Conservation (phyloP, 2,797 vertebrate genomes). For the Chelon labrosus region DNA sequence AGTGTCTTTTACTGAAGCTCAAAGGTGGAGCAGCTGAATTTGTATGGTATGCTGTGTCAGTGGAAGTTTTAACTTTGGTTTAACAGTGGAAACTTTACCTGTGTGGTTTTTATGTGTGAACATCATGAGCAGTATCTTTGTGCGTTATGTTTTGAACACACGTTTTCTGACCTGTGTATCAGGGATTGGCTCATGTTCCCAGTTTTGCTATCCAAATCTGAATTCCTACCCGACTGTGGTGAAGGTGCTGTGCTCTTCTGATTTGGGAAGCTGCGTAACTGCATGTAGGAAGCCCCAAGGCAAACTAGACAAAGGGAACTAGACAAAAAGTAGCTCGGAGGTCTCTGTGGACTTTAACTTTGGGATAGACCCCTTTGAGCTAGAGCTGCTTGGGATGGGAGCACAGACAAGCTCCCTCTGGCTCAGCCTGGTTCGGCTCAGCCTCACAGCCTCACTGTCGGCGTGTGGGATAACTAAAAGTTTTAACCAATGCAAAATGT, state of each 20-base stretch:
- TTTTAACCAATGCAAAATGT: not conserved
- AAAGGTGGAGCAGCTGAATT: constrained; percentile 29
- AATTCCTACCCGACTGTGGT: not conserved
- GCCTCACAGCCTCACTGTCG: not conserved
- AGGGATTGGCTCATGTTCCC: not conserved
- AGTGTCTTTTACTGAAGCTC: constrained; percentile 57
- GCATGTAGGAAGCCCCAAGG: constrained; percentile 8
- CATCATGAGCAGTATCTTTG: not conserved
- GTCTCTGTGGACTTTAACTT: constrained; percentile 26
- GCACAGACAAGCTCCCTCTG: not conserved
- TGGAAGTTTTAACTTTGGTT: constrained; percentile 6
- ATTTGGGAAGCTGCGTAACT: constrained; percentile 11
- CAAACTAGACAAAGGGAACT: constrained; percentile 4
- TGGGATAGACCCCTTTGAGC: constrained; percentile 7
- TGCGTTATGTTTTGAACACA: not conserved
- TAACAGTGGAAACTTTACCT: not conserved
- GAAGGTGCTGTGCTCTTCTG: constrained; percentile 1
- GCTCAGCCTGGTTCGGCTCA: not conserved
- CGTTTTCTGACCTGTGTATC: not conserved
- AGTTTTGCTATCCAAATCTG: constrained; percentile 3
- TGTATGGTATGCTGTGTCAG: not conserved
- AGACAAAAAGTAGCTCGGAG: constrained; percentile 7
- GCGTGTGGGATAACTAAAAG: not conserved
- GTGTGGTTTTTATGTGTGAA: too few relatives aligned
- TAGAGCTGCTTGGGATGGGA: not conserved